Conservation (phyloP, 2,888 invertebrate genomes). For the Microctonus aethiopoides region DNA sequence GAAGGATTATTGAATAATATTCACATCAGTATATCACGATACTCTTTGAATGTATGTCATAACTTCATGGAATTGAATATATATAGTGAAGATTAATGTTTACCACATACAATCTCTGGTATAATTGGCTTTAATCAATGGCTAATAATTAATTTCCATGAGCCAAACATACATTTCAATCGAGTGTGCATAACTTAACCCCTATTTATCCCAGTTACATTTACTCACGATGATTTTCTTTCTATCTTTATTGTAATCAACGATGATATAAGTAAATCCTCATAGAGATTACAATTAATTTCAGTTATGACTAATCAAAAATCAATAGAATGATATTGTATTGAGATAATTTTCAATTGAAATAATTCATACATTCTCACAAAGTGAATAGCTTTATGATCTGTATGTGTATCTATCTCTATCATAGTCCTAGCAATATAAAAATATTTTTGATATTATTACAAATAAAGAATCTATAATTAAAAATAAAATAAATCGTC, state of each 20-base stretch:
- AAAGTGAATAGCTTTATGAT: constrained; percentile 17
- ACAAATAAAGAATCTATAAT: not conserved
- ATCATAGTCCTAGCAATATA: too few species aligned
- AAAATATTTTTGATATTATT: too few species aligned
- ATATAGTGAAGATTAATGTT: constrained; percentile 9
- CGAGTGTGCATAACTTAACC: not conserved
- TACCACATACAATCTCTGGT: too few species aligned
- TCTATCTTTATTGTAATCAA: not conserved
- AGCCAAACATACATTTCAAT: not conserved
- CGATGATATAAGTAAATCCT: not conserved
- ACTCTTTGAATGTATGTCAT: not conserved
- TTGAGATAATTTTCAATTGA: not conserved
- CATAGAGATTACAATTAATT: not conserved
- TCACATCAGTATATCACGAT: too few species aligned
- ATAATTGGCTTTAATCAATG: not conserved
- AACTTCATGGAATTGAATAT: not conserved
- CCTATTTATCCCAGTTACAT: not conserved
- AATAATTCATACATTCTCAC: not conserved
- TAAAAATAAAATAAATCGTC: not conserved
- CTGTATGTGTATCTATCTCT: too few species aligned
- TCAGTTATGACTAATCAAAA: too few species aligned
- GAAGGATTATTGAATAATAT: too few species aligned
- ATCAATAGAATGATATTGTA: not conserved
- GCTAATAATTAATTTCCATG: not conserved
- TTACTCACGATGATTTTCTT: not conserved